phyloP scores from a whole-genome alignment of 2,888 invertebrate genomes.

The Hartigia nigra region DNA sequence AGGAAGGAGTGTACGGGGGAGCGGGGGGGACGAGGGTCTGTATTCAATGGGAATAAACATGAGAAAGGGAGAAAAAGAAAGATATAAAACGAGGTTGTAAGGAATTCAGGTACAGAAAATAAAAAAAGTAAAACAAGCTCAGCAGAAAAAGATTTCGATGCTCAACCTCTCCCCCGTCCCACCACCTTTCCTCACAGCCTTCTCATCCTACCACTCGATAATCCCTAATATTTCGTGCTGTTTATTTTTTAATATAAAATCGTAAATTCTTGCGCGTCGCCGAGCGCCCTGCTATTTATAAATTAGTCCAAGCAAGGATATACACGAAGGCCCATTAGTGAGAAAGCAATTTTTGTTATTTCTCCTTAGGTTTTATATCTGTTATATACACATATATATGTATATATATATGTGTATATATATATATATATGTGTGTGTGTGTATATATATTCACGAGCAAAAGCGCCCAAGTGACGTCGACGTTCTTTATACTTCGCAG shows the following conservation, averaged over 20 bases:
- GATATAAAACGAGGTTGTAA: too few relatives aligned
- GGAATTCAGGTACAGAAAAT: neutral
- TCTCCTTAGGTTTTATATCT: constrained; percentile 30
- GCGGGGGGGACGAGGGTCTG: too few relatives aligned
- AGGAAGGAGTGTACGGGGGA: too few relatives aligned
- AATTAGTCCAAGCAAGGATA: constrained; percentile 31
- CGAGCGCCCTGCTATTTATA: constrained; percentile 34
- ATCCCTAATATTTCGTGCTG: neutral
- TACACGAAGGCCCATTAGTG: constrained; percentile 35
- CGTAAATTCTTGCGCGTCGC: constrained; percentile 39
- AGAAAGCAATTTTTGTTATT: constrained; percentile 41
- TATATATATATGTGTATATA: too few relatives aligned
- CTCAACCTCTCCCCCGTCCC: neutral
- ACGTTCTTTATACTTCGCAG: neutral
- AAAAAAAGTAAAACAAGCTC: too few relatives aligned
- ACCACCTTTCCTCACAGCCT: too few relatives aligned
- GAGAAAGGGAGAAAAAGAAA: too few relatives aligned
- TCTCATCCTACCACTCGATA: too few relatives aligned
- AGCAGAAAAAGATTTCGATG: neutral
- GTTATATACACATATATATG: too few relatives aligned
- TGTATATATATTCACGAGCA: too few relatives aligned
- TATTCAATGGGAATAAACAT: too few relatives aligned
- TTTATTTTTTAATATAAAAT: constrained; percentile 31
- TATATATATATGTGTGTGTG: too few relatives aligned
- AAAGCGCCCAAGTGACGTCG: neutral